A percentile compares a stretch with the other conserved stretches of the same genome.
These are phyloP conservation scores for Frankliniella intonsa DNA, from an alignment of 2,888 invertebrate genomes.

Conservation along the genomic window DNA sequence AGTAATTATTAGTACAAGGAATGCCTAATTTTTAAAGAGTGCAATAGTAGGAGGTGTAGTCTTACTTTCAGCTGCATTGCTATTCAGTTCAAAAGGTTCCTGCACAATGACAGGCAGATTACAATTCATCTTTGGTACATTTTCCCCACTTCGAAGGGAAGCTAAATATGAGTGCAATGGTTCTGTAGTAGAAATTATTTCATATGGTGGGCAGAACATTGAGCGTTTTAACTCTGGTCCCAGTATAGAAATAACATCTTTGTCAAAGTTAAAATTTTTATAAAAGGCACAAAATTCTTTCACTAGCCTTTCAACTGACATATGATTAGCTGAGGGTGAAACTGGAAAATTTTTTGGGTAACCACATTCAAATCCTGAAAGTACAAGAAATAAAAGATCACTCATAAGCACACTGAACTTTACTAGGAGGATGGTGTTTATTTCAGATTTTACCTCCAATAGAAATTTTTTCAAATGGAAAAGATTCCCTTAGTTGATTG, in stretches of 20 bases:
- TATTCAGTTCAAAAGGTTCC: not conserved
- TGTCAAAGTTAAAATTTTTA: not conserved
- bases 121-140: constrained; percentile 11
- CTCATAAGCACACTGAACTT: not conserved
- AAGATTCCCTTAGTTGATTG: not conserved
- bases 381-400: not conserved
- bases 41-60: not conserved
- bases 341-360: not conserved
- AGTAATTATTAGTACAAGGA: not conserved
- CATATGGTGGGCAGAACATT: not conserved
- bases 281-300: constrained; percentile 17
- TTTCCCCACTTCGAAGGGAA: not conserved
- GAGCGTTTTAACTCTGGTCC: not conserved
- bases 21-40: not conserved
- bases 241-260: not conserved
- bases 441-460: not conserved
- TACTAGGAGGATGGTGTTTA: not conserved
- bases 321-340: not conserved
- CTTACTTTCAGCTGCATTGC: constrained; percentile 11
- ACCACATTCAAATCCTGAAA: not conserved
- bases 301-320: not conserved
- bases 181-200: not conserved
- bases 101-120: not conserved
- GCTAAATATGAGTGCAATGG: not conserved
- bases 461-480: not conserved